Evolutionary conservation across 1,140 invertebrate genomes (phyloP).

Genomic region (Planococcus citri): DNA sequence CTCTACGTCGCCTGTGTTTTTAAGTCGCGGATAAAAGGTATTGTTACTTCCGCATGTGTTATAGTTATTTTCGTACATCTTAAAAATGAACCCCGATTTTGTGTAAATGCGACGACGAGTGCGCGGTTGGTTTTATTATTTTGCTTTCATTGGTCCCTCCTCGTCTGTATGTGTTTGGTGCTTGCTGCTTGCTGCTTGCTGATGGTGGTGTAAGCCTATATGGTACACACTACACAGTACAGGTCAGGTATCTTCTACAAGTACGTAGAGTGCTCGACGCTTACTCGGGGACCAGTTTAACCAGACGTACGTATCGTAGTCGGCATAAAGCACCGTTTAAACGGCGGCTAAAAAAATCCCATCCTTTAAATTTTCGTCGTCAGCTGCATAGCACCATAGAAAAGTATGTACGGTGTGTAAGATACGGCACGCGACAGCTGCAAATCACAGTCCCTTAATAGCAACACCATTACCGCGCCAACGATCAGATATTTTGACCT

Average conservation of each 20-base stretch:
- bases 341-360: neutral
- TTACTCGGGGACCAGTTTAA: no score
- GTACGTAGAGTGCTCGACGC: neutral
- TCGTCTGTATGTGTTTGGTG: no score
- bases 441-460: constrained; percentile 18
- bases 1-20: neutral
- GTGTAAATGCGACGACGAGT: constrained; percentile 9
- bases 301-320: neutral
- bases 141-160: neutral
- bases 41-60: constrained; percentile 19
- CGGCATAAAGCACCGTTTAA: neutral
- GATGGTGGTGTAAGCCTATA: no score
- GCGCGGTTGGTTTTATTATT: constrained; percentile 11
- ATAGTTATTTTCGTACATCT: constrained; percentile 17
- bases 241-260: neutral
- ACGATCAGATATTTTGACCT: constrained; percentile 17
- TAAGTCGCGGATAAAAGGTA: neutral
- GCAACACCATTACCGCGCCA: constrained; percentile 9
- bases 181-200: no score
- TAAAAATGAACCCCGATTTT: constrained; percentile 17
- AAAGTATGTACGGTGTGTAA: neutral
- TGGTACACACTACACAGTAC: neutral
- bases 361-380: constrained; percentile 6
- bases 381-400: constrained; percentile 15
- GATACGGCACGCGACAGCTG: constrained; percentile 18